A percentile compares a stretch with the other conserved stretches of the same genome.
These are phyloP conservation scores for Ammodytes marinus DNA, from an alignment of 2,113 vertebrate species.

Conservation along the genomic window DNA sequence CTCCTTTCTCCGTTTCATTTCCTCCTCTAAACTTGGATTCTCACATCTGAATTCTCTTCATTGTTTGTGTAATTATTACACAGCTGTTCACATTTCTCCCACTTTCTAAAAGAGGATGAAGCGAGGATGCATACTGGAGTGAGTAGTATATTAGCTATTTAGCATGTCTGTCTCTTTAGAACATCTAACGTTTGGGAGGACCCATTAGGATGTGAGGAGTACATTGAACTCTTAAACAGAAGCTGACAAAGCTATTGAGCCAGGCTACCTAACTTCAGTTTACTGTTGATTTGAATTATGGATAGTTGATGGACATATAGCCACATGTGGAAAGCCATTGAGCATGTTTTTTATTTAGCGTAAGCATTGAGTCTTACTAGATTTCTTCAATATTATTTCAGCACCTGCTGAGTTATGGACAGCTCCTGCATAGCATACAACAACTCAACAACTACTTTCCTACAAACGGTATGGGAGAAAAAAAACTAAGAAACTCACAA, in stretches of 20 bases:
- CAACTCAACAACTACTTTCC: neutral
- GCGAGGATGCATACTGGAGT: too few relatives aligned
- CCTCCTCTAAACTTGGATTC: neutral
- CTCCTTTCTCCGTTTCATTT: neutral
- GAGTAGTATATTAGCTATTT: too few relatives aligned
- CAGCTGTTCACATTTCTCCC: too few relatives aligned
- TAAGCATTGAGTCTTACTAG: too few relatives aligned
- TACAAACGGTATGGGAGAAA: neutral
- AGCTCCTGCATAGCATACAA: too few relatives aligned
- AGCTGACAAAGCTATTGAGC: neutral
- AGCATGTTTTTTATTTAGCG: too few relatives aligned
- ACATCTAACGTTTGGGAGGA: neutral
- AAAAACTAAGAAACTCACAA: constrained; percentile 5
- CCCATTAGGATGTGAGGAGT: neutral
- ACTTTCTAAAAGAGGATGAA: neutral
- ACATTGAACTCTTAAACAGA: neutral
- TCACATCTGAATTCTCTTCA: neutral
- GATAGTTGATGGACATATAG: too few relatives aligned
- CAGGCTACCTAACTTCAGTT: neutral
- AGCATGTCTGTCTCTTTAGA: neutral
- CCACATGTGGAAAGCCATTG: too few relatives aligned
- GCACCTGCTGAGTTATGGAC: too few relatives aligned
- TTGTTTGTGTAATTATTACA: neutral
- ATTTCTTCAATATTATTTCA: too few relatives aligned
- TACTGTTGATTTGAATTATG: too few relatives aligned